Evolutionary conservation across 2,113 vertebrate genomes (phyloP), one percentile per base, ranked within the genome.

Genomic region (Passerina amoena): DNA sequence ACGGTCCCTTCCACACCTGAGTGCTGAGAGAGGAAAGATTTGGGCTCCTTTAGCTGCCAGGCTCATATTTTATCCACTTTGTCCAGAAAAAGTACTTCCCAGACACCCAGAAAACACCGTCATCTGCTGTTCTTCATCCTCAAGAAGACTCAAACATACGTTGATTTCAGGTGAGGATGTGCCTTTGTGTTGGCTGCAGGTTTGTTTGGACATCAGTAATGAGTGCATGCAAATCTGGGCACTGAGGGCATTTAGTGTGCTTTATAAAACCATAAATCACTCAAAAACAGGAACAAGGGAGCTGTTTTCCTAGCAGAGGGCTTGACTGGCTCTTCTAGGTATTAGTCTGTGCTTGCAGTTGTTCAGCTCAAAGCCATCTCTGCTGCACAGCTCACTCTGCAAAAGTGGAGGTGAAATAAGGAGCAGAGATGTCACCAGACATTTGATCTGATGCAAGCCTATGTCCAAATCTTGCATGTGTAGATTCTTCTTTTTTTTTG

Each of bases 71-170:
- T 56, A 54, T 60, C 25, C 16, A 6, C 24, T 17, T 20, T 45
- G 38, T 48, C 48, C 53, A 72, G 35, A 19, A 72, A 80, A 72
- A 54, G 10, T 35, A 4, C 24, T 18, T n/a, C 30, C 22, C 30
- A 64, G 20, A 37, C 28, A 50, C 45, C 23, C 7, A 40, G n/a
- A 54, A 68, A 64, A 27, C 8, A 8, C 37, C 24, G 72, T 33
- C 1, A 5, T 44, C 23, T 69, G 33, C 59, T 81, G 45, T 17
- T 33, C 37, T 56, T 50, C 66, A 42, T 1, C 38, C 23, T 51
- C 0, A 0, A 27, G 37, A 76, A 77, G 57, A 9, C 40, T 77
- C 24, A 44, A 53, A 6, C 1, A 1, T 24, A 18, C 44, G 30
- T 60, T 77, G 21, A 10, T 51, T 82, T 80, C 51, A 44, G 63